A percentile compares a stretch with the other conserved stretches of the same genome.
phyloP scores from a whole-genome alignment of 2,888 invertebrate genomes.

The Dasysyrphus albostriatus region DNA sequence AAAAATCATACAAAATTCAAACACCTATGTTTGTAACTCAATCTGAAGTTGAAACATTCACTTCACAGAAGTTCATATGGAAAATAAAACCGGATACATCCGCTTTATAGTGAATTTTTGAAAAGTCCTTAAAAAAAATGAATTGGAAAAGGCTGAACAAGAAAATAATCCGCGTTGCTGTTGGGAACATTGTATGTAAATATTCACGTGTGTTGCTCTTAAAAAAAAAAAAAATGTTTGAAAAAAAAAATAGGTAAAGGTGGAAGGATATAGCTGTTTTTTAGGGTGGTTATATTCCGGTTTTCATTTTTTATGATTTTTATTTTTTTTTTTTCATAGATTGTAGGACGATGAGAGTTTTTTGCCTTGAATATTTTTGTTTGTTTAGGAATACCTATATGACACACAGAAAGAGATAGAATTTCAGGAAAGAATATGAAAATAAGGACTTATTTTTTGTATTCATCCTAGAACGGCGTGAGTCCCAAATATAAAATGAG shows the following conservation, averaged over 20 bases:
- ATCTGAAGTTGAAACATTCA: conserved; percentile 7
- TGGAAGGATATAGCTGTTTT: conserved; percentile 39
- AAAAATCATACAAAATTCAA: not conserved
- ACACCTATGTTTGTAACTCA: conserved; percentile 4
- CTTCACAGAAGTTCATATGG: not conserved
- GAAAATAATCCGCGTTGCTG: conserved; percentile 32
- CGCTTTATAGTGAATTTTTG: conserved; percentile 15
- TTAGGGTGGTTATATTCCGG: conserved; percentile 4
- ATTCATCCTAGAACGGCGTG: not conserved
- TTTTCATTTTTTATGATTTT: conserved; percentile 9
- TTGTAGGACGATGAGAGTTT: conserved; percentile 48
- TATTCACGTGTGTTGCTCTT: conserved; percentile 11
- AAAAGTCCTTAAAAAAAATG: not conserved
- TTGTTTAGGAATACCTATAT: conserved; percentile 24
- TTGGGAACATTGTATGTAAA: conserved; percentile 14
- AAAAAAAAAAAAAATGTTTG: too few relatives aligned
- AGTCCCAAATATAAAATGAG: not conserved
- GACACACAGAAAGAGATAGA: conserved; percentile 12
- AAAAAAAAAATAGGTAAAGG: conserved; percentile 2
- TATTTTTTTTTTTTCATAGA: conserved; percentile 26
- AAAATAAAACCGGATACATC: conserved; percentile 19
- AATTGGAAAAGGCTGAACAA: conserved; percentile 12
- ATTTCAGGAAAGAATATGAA: conserved; percentile 18
- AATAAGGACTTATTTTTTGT: conserved; percentile 22
- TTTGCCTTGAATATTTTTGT: conserved; percentile 34